Percentiles rank a stretch among this genome's conserved stretches.
These are phyloP conservation scores for Petromus typicus DNA, from an alignment of 2,113 vertebrate species.

Conservation along the genomic window DNA sequence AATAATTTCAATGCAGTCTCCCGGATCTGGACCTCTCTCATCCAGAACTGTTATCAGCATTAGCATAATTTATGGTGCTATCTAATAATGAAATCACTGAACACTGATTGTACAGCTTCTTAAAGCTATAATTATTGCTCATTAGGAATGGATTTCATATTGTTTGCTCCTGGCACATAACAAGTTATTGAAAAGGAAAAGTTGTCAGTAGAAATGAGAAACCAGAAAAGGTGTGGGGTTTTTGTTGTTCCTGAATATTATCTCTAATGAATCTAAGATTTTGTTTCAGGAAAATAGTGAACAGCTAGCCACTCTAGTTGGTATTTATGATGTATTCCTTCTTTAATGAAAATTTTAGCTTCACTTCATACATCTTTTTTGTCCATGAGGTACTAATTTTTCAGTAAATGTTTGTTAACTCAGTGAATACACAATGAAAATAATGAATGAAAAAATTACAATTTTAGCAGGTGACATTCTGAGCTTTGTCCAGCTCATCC, in stretches of 20 bases:
- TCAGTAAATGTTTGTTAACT: constrained; percentile 17
- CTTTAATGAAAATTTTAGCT: constrained; percentile 11
- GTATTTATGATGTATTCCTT: constrained; percentile 25
- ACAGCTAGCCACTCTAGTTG: neutral
- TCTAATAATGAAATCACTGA: constrained; percentile 91
- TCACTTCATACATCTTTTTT: neutral
- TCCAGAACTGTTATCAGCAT: constrained; percentile 90
- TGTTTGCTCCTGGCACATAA: constrained; percentile 87
- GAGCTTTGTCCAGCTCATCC: neutral
- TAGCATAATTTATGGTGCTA: constrained; percentile 91
- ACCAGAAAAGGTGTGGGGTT: constrained; percentile 22
- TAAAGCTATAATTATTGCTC: constrained; percentile 90
- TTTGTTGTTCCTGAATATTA: constrained; percentile 51
- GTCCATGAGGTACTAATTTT: neutral
- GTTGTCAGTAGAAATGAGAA: constrained; percentile 72
- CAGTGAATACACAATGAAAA: neutral
- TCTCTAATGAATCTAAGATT: constrained; percentile 59
- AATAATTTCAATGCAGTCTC: constrained; percentile 89
- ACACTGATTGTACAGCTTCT: constrained; percentile 90
- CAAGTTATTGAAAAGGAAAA: constrained; percentile 82
- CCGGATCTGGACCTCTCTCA: constrained; percentile 89
- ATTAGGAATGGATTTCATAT: constrained; percentile 87
- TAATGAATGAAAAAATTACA: neutral
- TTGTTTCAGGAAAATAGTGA: constrained; percentile 42
- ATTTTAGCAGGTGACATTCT: neutral